Percentiles rank a stretch among this genome's conserved stretches.
Conservation (phyloP, 2,888 invertebrate genomes). For the Xanthia togata region DNA sequence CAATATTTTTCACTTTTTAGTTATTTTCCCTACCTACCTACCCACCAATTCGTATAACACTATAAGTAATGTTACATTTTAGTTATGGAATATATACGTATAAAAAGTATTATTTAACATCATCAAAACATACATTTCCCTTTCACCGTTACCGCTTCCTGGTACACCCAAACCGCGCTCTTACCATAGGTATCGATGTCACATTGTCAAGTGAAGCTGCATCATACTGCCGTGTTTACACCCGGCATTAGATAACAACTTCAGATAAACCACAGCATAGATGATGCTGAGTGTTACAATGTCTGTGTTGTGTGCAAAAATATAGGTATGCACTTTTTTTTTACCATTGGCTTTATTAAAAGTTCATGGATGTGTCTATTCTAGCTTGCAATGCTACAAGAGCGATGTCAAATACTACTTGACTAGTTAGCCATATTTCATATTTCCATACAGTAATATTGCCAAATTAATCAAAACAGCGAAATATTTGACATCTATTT, state of each 20-base stretch:
- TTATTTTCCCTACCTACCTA: too few species aligned
- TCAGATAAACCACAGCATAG: slow-evolving; percentile 45
- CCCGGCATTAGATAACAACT: slow-evolving; percentile 54
- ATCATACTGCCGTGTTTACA: slow-evolving; percentile 61
- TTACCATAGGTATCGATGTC: slow-evolving; percentile 64
- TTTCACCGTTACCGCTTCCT: slow-evolving; percentile 20
- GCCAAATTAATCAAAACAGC: too few species aligned
- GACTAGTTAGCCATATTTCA: too few species aligned
- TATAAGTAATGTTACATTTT: too few species aligned
- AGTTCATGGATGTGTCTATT: background rate
- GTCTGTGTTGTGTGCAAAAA: background rate
- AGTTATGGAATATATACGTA: too few species aligned
- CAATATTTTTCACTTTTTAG: too few species aligned
- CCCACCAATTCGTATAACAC: too few species aligned
- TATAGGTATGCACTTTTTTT: background rate
- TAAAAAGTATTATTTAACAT: too few species aligned
- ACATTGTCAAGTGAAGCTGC: slow-evolving; percentile 68
- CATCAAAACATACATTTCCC: background rate
- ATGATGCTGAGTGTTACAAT: slow-evolving; percentile 24
- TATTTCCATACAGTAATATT: too few species aligned
- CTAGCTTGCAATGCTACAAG: background rate
- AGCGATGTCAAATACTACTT: too few species aligned
- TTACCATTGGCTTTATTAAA: background rate
- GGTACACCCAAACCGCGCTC: slow-evolving; percentile 38
- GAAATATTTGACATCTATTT: too few species aligned